Evolutionary conservation across 1,140 invertebrate species (phyloP), one percentile per base, ranked within the genome.

Genomic region (Lordiphosa clarofinis): DNA sequence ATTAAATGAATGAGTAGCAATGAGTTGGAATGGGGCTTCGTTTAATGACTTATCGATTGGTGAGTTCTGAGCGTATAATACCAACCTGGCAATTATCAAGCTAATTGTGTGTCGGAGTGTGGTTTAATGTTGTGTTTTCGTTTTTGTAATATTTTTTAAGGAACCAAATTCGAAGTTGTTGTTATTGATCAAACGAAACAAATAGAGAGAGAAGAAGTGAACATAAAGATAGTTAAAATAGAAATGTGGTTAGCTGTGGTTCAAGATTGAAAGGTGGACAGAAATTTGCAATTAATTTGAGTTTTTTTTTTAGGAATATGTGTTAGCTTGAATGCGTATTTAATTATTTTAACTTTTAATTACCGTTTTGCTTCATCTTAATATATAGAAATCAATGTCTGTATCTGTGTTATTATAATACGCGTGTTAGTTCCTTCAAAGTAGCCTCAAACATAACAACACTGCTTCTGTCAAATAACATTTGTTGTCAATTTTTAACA

Each of bases 71-170:
- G 24, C 24, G 13, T 5, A 42, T 6, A 52, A 52, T 61, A 76
- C 79, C 60, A 65, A 84, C 73, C 76, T 82, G 59, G 62, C 61
- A 79, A 79, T 74, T 78, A 84, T 79, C 73, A 67, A 84, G 70
- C 79, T 86, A 61, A 69, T 56, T 56, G 72, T 53, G 44, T 56
- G 59, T 55, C 37, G 73, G 53, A 36, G 44, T 54, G 28, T 54
- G 36, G 50, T 19, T 37, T 12, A 24, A 12, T 46, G 35, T 47
- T 60, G 43, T 58, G 40, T 60, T 40, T 67, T 43, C 55, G 50
- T 61, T 56, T 21, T 66, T 58, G 21, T 21, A 21, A 21, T 24
- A n/a, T 56, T 62, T 62, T 36, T 73, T 58, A 44, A 55, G 40
- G 4, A 49, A 67, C 56, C 49, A 28, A 60, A 58, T 28, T 28